Conservation (phyloP, 2,113 vertebrate species). For the Strix uralensis region DNA sequence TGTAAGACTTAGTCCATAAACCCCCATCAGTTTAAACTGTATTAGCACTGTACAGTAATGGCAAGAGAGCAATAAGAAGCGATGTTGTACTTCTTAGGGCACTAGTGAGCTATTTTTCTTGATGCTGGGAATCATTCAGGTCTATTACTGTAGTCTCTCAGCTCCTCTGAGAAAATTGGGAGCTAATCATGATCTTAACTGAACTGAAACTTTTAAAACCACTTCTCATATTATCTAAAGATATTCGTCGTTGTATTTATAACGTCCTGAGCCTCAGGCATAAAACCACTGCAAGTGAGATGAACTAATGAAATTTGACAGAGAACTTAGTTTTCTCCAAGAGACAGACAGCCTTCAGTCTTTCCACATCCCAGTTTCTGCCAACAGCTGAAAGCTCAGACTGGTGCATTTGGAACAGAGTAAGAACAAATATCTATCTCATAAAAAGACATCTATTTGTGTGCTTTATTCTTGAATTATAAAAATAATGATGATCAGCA, state of each 20-base stretch:
- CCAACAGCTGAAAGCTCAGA: constrained; percentile 5
- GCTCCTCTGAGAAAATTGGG: constrained; percentile 40
- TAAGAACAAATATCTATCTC: neutral
- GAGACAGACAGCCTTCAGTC: neutral
- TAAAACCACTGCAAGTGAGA: constrained; percentile 20
- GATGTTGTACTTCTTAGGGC: constrained; percentile 18
- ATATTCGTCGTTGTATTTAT: constrained; percentile 43
- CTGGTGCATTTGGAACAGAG: constrained; percentile 5
- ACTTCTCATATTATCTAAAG: constrained; percentile 50
- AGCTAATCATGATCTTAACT: constrained; percentile 48
- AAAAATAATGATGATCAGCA: neutral
- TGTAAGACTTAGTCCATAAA: neutral
- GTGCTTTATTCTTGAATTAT: neutral
- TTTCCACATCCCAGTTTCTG: neutral
- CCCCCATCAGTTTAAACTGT: constrained; percentile 1
- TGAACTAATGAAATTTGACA: constrained; percentile 54
- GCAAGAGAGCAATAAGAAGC: constrained; percentile 15
- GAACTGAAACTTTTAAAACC: constrained; percentile 58
- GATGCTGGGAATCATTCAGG: neutral
- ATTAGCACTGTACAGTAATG: constrained; percentile 4
- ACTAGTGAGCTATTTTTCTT: constrained; percentile 37
- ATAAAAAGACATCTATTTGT: neutral
- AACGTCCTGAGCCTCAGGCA: neutral
- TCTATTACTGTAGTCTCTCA: neutral
- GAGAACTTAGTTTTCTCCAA: constrained; percentile 20